Evolutionary conservation across 2,797 vertebrate genomes (phyloP).

Genomic region (Hapalemur alaotrensis): DNA sequence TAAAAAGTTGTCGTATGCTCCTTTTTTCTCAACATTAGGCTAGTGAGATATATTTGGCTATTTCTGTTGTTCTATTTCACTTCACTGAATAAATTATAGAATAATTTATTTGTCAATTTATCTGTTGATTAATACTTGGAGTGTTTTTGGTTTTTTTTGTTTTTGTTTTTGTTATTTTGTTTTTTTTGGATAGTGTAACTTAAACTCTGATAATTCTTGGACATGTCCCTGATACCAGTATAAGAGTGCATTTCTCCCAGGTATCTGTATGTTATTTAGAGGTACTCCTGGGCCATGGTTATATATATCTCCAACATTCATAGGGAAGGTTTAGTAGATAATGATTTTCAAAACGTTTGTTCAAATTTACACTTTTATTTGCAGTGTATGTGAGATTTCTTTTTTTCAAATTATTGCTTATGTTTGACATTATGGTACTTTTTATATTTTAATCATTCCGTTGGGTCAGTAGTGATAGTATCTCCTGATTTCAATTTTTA

Average conservation of each 20-base stretch:
- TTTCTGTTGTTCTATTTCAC: background rate
- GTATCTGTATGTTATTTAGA: background rate
- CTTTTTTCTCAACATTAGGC: background rate
- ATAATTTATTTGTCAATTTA: background rate
- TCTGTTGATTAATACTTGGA: background rate
- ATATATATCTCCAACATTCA: background rate
- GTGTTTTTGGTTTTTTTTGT: background rate
- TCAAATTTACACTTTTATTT: background rate
- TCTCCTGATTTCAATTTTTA: background rate
- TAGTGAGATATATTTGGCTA: background rate
- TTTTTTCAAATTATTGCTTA: background rate
- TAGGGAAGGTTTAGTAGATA: background rate
- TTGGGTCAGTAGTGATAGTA: background rate
- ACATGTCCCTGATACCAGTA: no score
- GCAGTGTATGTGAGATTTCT: background rate
- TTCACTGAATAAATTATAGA: background rate
- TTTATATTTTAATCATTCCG: background rate
- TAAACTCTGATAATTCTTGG: background rate
- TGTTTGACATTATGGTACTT: background rate
- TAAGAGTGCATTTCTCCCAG: background rate
- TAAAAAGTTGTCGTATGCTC: background rate
- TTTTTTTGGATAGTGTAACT: background rate
- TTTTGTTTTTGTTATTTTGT: background rate
- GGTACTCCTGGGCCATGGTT: background rate
- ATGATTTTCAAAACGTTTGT: background rate